Evolutionary conservation across 2,113 vertebrate species (phyloP).

Genomic region (Scatophagus argus): DNA sequence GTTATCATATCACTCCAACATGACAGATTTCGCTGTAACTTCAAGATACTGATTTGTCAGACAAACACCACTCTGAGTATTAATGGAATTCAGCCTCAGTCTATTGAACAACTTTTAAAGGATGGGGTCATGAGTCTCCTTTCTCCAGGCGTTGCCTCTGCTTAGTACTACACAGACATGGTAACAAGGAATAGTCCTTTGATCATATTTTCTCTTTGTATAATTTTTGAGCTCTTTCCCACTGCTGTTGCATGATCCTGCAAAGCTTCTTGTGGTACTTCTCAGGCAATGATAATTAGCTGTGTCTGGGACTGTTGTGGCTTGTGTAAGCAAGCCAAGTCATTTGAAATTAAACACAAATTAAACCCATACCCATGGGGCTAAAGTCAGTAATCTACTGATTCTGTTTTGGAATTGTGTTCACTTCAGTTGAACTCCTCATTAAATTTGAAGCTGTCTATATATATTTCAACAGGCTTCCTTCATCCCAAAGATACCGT

Average conservation of each 20-base stretch:
- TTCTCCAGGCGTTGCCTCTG: neutral
- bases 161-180: neutral
- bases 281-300: constrained; percentile 36
- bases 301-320: constrained; percentile 12
- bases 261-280: constrained; percentile 8
- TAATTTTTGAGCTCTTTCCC: constrained; percentile 4
- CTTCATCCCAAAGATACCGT: no score
- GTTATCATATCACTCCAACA: no score
- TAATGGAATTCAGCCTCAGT: neutral
- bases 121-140: neutral
- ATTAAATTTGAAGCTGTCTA: no score
- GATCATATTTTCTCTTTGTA: constrained; percentile 18
- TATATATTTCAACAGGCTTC: no score
- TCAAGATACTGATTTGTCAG: neutral
- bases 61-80: neutral
- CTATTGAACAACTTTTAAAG: neutral
- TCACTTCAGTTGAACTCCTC: no score
- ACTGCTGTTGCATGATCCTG: neutral
- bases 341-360: constrained; percentile 24
- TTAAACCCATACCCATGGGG: constrained; percentile 24
- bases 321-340: constrained; percentile 18
- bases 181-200: constrained; percentile 8
- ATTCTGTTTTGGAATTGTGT: no score
- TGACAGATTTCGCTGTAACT: neutral
- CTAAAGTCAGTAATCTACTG: constrained; percentile 30